Evolutionary conservation across 64 coral and sea anemone genomes (phyloP).

Genomic region (Montipora foliosa): DNA sequence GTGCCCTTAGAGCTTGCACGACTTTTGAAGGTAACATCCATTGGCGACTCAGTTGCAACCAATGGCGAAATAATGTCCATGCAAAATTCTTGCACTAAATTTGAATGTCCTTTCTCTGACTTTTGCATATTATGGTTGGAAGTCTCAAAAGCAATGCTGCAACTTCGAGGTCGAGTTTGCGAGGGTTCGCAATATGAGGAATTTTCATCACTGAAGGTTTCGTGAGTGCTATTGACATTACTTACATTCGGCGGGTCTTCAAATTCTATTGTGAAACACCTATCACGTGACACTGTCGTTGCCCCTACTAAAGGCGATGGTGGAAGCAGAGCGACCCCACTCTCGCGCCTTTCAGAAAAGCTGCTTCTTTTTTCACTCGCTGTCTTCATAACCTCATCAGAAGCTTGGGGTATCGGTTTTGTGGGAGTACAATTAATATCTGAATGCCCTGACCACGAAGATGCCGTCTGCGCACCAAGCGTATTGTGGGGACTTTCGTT

Average conservation of each 20-base stretch:
- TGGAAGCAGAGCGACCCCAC: conserved; percentile 13
- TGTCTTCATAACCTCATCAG: conserved; percentile 10
- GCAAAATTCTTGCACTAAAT: not conserved
- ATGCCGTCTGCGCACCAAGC: not conserved
- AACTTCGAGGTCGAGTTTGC: not conserved
- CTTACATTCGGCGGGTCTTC: not conserved
- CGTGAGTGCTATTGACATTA: not conserved
- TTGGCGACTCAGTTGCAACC: not conserved
- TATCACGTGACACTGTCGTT: not conserved
- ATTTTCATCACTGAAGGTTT: not conserved
- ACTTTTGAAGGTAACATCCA: conserved; percentile 33
- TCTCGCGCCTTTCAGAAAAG: conserved; percentile 16
- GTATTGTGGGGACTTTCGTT: conserved; percentile 5
- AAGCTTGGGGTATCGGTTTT: not conserved
- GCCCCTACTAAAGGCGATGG: not conserved
- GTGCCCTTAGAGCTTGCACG: conserved; percentile 19
- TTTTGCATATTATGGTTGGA: not conserved
- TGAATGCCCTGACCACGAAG: not conserved
- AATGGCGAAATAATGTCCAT: conserved; percentile 9
- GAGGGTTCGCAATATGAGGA: not conserved
- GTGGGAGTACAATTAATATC: not conserved
- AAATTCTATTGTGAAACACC: conserved; percentile 19
- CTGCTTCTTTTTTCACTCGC: not conserved
- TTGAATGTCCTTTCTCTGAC: not conserved
- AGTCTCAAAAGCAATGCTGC: conserved; percentile 15